Percentiles rank a stretch among this genome's conserved stretches.
These are phyloP conservation scores for Selene dorsalis DNA, from an alignment of 2,797 vertebrate genomes.

Conservation along the genomic window DNA sequence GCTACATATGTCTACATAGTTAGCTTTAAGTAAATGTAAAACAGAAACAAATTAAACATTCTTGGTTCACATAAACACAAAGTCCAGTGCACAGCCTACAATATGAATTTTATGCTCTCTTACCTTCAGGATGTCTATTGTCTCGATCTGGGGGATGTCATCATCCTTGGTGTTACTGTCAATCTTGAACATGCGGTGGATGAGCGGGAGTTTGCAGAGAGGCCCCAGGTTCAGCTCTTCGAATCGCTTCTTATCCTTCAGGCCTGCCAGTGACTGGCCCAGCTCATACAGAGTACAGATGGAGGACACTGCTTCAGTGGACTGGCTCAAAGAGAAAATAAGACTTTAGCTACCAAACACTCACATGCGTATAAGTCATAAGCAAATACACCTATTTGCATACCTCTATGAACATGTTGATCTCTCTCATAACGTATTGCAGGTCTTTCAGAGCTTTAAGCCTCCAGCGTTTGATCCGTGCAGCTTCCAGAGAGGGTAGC, in stretches of 20 bases:
- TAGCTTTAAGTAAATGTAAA: too few species aligned
- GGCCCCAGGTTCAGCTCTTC: slow-evolving; percentile 86
- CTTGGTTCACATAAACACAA: too few species aligned
- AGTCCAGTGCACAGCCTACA: too few species aligned
- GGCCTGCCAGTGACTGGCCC: slow-evolving; percentile 79
- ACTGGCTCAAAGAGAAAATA: slow-evolving; percentile 59
- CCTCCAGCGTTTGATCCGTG: slow-evolving; percentile 49
- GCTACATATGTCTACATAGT: too few species aligned
- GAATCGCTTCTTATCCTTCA: slow-evolving; percentile 85
- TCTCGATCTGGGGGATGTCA: slow-evolving; percentile 84
- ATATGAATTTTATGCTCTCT: not conserved
- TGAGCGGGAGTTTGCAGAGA: slow-evolving; percentile 83
- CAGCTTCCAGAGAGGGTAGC: slow-evolving; percentile 61
- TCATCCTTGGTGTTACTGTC: slow-evolving; percentile 84
- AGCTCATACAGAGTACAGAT: slow-evolving; percentile 86
- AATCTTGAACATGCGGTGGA: slow-evolving; percentile 85
- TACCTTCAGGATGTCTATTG: slow-evolving; percentile 85
- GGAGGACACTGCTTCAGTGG: slow-evolving; percentile 69
- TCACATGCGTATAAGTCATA: not conserved
- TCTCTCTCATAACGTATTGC: slow-evolving; percentile 77
- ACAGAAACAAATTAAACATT: too few species aligned
- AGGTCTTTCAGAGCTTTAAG: slow-evolving; percentile 80
- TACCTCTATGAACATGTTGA: slow-evolving; percentile 85
- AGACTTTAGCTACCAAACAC: not conserved
- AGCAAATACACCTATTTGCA: not conserved